Base-by-base conservation (phyloP, 2,888 invertebrate genomes). In the Lithophane ornitopus region DNA sequence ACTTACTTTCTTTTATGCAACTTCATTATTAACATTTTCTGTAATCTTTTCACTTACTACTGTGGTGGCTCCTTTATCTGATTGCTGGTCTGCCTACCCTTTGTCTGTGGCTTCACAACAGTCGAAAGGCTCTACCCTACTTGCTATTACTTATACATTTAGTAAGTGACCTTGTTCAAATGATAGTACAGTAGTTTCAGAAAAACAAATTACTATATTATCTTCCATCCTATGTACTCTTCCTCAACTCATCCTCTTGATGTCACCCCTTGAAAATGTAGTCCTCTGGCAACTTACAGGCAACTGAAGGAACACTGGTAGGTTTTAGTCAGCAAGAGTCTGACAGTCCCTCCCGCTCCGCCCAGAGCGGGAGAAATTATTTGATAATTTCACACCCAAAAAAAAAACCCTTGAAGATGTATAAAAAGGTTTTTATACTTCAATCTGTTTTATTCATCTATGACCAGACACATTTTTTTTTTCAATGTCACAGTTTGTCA, bases 401-500 rank as follows among this genome's bases (percentile, higher is more conserved):
- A 34, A 34, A 34, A 34, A 34, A 34, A 34, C 34, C 34, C 34
- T 1, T 34, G 34, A 34, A 3, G 34, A 2, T 3, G 34, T 34
- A 34, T n/a, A 19, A n/a, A 19, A n/a, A 54, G n/a, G 34, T 12
- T 54, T 54, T 11, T n/a, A 19, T 34, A n/a, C 16, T 46, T 65
- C 26, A 12, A 52, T n/a, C 0, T 19, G 73, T 49, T 77, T 39
- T 76, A 22, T 61, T 61, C 9, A 7, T 41, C 16, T 34, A 19
- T 16, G n/a, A 26, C 26, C 22, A 54, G 58, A 22, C 54, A 14
- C 58, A 11, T 2, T 39, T 3, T 0, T 8, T 22, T 28, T 54
- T 56, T 41, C 12, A 16, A 12, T 65, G 56, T 22, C 26, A 59
- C 28, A 44, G 28, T 46, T 61, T 73, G 70, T 71, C 66, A 54